Evolutionary conservation across 2,113 vertebrate species (phyloP).

Genomic region (Pavo muticus): DNA sequence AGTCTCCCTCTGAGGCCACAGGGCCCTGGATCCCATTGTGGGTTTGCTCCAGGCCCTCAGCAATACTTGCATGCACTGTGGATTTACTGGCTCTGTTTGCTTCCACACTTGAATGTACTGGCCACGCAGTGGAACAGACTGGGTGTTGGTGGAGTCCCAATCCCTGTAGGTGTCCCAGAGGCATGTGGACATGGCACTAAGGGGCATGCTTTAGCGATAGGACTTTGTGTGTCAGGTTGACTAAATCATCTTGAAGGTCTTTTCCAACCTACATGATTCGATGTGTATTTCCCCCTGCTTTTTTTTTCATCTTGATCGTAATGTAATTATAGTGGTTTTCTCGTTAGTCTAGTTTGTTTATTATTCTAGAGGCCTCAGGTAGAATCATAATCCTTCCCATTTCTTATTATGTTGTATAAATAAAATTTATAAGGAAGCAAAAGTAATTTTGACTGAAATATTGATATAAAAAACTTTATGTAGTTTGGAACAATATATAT

Average conservation of each 20-base stretch:
- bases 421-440: background rate
- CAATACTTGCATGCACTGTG: background rate
- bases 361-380: background rate
- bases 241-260: background rate
- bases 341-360: background rate
- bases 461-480: background rate
- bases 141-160: background rate
- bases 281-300: background rate
- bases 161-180: background rate
- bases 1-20: background rate
- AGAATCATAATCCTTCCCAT: background rate
- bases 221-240: background rate
- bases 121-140: background rate
- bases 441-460: background rate
- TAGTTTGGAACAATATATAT: background rate
- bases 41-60: background rate
- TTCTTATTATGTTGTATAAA: background rate
- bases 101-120: background rate
- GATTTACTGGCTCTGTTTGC: background rate
- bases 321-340: background rate
- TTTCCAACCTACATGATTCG: background rate
- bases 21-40: background rate
- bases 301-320: background rate
- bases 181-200: background rate
- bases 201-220: background rate